Evolutionary conservation across 2,797 vertebrate genomes (phyloP), one percentile per base, ranked within the genome.

Genomic region (Furcifer pardalis): DNA sequence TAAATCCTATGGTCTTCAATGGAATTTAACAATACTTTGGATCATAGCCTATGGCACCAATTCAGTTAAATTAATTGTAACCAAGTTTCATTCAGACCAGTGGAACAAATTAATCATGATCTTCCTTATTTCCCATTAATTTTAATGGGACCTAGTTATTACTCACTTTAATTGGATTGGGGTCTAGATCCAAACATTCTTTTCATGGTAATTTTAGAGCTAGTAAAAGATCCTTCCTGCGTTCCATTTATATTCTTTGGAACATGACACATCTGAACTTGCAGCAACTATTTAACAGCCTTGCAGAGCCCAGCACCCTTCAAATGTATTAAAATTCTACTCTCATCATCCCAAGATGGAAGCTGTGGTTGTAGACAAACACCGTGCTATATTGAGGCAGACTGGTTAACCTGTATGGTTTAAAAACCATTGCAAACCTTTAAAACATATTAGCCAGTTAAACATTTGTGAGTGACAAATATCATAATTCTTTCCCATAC

Each of bases 391-490:
- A n/a, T 79, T 12, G 63, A 23, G n/a, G 42, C 65, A 66, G 44
- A 3, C 44, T 79, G 21, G 44, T 85, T 90, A 94, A 91, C 92
- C 87, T 91, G 86, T 92, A 84, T 88, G 90, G 92, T 93, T 92
- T 92, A 93, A 88, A 93, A 94, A 90, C 84, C 86, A 93, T 91
- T 93, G 92, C 87, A 92, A 93, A 93, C 90, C 88, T 91, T 94
- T 89, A 91, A 94, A 94, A 91, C 87, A 88, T 88, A 93, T 94
- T 93, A 93, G 89, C 89, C 77, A 83, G 88, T 40, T 0, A 91
- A 90, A 90, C 92, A 89, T 93, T 90, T 89, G 88, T 93, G 90
- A 91, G 92, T 89, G 89, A 94, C 91, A 94, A 95, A 94, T 92
- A 87, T 88, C 88, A 83, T 90, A 87, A 92, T 92, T 87, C 79